A percentile compares a stretch with the other conserved stretches of the same genome.
Evolutionary conservation across 1,140 invertebrate genomes (phyloP).

Genomic region (Diachasmimorpha longicaudata): DNA sequence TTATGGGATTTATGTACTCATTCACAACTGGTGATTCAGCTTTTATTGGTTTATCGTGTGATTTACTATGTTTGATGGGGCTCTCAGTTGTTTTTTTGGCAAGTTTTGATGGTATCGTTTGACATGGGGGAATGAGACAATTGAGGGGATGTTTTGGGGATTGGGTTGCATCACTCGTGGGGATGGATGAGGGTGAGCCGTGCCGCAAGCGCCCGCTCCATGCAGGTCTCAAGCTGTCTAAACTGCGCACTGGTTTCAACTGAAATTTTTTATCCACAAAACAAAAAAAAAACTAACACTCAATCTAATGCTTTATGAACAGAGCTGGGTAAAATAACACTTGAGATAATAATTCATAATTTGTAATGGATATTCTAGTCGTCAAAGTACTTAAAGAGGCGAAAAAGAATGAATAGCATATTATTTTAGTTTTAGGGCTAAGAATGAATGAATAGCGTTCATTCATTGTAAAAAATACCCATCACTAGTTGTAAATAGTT

Average conservation of each 20-base stretch:
- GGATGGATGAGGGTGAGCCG: slow-evolving; percentile 52
- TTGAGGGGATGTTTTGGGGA: background rate
- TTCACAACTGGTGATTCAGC: slow-evolving; percentile 40
- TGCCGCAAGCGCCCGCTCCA: slow-evolving; percentile 54
- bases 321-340: background rate
- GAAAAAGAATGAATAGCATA: no score
- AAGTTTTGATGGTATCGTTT: background rate
- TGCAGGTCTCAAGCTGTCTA: slow-evolving; percentile 67
- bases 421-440: no score
- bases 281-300: slow-evolving; percentile 31
- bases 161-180: slow-evolving; percentile 32
- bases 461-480: no score
- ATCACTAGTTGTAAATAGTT: no score
- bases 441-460: no score
- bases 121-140: slow-evolving; percentile 16
- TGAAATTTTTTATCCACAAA: slow-evolving; percentile 55
- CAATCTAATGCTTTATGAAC: background rate
- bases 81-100: slow-evolving; percentile 34
- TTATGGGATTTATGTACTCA: slow-evolving; percentile 33
- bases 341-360: background rate
- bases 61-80: background rate
- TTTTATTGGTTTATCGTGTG: background rate
- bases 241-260: slow-evolving; percentile 68
- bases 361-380: no score
- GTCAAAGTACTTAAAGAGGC: no score